Conservation (phyloP, 1,140 invertebrate species). For the Papilio machaon region DNA sequence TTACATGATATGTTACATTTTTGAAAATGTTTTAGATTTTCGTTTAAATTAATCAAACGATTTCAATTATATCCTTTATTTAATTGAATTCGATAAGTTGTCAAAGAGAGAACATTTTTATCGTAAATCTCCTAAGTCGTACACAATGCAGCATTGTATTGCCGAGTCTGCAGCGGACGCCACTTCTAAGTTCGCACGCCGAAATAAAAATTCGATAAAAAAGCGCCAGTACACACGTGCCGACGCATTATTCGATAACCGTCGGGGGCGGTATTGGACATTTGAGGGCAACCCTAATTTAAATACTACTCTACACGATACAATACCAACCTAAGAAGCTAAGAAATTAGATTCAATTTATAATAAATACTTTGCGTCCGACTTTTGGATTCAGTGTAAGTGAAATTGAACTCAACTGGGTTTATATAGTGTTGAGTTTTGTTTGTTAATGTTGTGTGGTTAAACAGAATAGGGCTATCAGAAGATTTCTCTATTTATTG, state of each 20-base stretch:
- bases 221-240: conserved; percentile 67
- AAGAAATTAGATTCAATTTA: conserved; percentile 40
- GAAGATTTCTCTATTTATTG: conserved; percentile 78
- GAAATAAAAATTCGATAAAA: conserved; percentile 78
- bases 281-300: conserved; percentile 74
- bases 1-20: neutral
- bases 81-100: conserved; percentile 31
- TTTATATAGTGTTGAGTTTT: conserved; percentile 39
- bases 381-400: neutral
- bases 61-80: conserved; percentile 1
- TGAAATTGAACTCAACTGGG: conserved; percentile 31
- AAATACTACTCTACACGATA: conserved; percentile 38
- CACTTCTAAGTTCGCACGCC: conserved; percentile 74
- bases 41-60: neutral
- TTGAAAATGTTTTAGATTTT: neutral
- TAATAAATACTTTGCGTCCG: neutral
- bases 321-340: conserved; percentile 45
- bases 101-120: conserved; percentile 24
- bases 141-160: conserved; percentile 53
- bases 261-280: conserved; percentile 76
- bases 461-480: conserved; percentile 62
- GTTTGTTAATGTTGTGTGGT: conserved; percentile 31
- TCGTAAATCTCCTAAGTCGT: conserved; percentile 44
- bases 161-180: conserved; percentile 68
- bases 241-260: conserved; percentile 78